Conservation (phyloP, 2,797 vertebrate species). For the Podarcis lilfordi region DNA sequence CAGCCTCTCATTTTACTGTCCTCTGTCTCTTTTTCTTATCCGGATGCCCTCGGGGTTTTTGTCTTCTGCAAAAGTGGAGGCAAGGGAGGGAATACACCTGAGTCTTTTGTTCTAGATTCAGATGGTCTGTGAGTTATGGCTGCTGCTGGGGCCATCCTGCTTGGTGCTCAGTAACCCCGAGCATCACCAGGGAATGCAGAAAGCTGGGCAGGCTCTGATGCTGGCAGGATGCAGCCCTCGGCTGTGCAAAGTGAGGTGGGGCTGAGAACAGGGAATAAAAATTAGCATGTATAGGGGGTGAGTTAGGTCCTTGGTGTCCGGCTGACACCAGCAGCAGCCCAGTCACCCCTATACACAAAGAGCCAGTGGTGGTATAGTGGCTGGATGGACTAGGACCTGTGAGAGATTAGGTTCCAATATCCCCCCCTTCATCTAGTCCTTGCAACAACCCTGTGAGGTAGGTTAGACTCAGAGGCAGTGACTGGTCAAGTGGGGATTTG, state of each 20-base stretch:
- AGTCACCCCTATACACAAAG: no score
- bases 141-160: neutral
- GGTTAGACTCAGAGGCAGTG: no score
- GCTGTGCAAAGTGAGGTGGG: neutral
- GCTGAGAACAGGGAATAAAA: neutral
- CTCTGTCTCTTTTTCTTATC: conserved; percentile 75
- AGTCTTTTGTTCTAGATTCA: conserved; percentile 18
- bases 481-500: no score
- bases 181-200: neutral
- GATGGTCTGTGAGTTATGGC: neutral
- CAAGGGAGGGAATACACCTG: neutral
- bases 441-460: no score
- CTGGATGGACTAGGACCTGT: no score
- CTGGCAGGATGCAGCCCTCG: neutral
- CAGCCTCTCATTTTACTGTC: conserved; percentile 10
- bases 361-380: no score
- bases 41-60: conserved; percentile 64
- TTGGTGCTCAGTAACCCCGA: neutral
- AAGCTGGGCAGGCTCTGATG: neutral
- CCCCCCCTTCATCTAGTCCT: no score
- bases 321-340: neutral
- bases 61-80: neutral
- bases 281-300: neutral
- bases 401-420: no score
- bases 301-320: neutral